Base-by-base conservation (phyloP, 2,888 invertebrate species). In the Leptarthrus brevirostris region DNA sequence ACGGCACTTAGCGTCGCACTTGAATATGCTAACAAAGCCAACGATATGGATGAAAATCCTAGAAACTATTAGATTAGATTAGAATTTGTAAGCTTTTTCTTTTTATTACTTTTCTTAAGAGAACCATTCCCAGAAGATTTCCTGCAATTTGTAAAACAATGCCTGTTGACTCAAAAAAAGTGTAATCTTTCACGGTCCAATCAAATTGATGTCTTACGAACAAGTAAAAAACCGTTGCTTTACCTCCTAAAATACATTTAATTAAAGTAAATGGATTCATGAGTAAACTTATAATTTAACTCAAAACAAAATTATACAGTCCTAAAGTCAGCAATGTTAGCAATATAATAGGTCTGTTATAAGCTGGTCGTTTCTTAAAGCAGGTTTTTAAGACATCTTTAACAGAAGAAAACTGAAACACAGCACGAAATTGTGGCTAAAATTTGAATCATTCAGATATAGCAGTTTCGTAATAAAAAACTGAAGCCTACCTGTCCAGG, bases 101-200 rank as follows among this genome's bases (percentile, higher is more conserved):
- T 10, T 22, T 56, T 47, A 61, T 77, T 40, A 86, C 77, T 76
- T 85, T 88, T 79, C 89, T 87, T 4, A 91, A 79, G 8, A 91
- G 24, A 73, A 86, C 84, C 26, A 90, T 86, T 12, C 90, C 90
- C 16, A 89, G 40, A 74, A 90, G 80, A 2, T 88, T 87, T 0
- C 91, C 92, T 12, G 87, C 36, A 72, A 90, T 88, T 40, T 87
- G 85, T 30, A 89, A 81, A 0, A 88, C 79, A 6, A 89, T 87
- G 40, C 84, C 85, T 0, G 86, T 81, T 1, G 89, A 90, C 36
- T 80, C 82, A 47, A 82, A 85, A 0, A 81, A 72, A 26, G 80
- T 84, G 12, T 79, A 83, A 49, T 85, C 81, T 74, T 82, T 81
- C 26, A 84, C 78, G 3, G 82, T 83, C 83, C 85, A 85, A 61